Conservation (phyloP, 2,113 vertebrate species). For the Anhinga anhinga region DNA sequence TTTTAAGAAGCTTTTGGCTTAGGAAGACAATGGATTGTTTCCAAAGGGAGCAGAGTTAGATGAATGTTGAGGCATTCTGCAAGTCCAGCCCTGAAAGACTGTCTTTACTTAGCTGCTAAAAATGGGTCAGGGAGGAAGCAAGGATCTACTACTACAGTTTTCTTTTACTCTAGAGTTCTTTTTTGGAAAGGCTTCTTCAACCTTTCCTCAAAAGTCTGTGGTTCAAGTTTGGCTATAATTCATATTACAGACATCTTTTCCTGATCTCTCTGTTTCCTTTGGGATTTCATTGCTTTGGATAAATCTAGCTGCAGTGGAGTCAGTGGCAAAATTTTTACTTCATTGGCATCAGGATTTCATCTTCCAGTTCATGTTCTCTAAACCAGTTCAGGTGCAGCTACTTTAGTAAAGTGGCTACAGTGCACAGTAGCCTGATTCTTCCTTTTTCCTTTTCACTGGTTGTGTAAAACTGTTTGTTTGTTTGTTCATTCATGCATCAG, state of each 20-base stretch:
- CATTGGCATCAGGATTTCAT: background rate
- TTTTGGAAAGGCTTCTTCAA: background rate
- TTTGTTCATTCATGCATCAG: background rate
- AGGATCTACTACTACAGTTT: background rate
- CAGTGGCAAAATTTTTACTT: background rate
- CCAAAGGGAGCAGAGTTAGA: background rate
- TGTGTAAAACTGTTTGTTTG: background rate
- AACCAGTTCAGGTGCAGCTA: background rate
- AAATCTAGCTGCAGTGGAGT: background rate
- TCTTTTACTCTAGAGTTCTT: background rate
- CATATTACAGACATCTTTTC: background rate
- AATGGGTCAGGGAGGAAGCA: background rate
- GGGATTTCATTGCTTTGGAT: background rate
- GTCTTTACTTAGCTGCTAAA: background rate
- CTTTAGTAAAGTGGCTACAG: background rate
- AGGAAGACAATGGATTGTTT: background rate
- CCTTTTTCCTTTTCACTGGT: background rate
- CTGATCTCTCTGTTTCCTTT: conserved; percentile 6
- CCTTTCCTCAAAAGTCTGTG: background rate
- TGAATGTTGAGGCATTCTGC: background rate
- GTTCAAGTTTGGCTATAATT: background rate
- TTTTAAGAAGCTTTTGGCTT: background rate
- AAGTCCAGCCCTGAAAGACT: background rate
- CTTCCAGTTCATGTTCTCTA: background rate
- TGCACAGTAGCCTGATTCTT: background rate